These are phyloP conservation scores for Crypturellus undulatus DNA, from an alignment of 2,113 vertebrate species.

Conservation along the genomic window DNA sequence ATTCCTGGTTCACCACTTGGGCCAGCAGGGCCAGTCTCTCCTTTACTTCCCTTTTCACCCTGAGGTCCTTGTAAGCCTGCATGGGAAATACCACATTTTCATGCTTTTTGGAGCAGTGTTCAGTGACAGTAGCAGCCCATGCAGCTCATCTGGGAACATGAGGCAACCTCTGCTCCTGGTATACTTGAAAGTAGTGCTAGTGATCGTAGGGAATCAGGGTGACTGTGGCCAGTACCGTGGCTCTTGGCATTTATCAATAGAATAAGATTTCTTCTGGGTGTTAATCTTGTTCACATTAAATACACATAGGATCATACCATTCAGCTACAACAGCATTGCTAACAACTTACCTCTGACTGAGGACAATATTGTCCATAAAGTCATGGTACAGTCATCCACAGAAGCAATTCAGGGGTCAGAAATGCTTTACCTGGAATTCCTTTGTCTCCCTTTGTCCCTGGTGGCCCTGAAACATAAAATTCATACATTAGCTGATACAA, in stretches of 20 bases:
- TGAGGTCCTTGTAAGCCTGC: slow-evolving; percentile 49
- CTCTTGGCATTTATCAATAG: neutral
- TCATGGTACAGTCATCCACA: slow-evolving; percentile 15
- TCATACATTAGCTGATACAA: slow-evolving; percentile 29
- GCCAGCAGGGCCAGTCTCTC: slow-evolving; percentile 56
- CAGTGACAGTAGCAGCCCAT: neutral
- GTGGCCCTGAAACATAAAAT: slow-evolving; percentile 68
- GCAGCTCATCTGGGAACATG: fast-evolving
- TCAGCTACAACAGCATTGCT: slow-evolving; percentile 4
- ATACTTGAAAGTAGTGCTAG: neutral
- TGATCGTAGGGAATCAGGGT: neutral
- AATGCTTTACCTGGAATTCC: slow-evolving; percentile 70
- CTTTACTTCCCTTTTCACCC: slow-evolving; percentile 71
- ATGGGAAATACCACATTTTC: neutral
- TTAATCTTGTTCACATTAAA: neutral
- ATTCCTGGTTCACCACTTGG: slow-evolving; percentile 50
- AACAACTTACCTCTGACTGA: neutral
- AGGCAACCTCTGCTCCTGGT: neutral
- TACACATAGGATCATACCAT: neutral
- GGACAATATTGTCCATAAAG: slow-evolving; percentile 39
- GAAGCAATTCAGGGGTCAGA: slow-evolving; percentile 21
- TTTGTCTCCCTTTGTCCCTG: slow-evolving; percentile 66
- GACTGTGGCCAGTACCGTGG: fast-evolving
- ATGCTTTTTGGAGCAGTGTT: fast-evolving
- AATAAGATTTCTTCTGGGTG: neutral